Base-by-base conservation (phyloP, 2,797 vertebrate species). In the Centropyge bicolor region DNA sequence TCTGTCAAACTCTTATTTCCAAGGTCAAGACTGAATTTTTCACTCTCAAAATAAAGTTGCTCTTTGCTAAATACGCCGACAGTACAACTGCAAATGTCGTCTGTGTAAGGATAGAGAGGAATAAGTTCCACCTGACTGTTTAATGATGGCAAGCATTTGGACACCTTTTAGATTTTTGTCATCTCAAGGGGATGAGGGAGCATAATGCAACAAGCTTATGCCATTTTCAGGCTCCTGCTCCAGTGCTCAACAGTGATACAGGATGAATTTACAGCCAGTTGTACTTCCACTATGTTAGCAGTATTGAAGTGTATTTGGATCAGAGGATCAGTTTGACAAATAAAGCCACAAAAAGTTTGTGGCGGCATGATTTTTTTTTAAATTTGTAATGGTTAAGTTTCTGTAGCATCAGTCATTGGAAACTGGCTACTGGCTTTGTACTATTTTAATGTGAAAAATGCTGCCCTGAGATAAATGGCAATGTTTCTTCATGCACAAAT, bases 401-500 rank as follows among this genome's bases (percentile, higher is more conserved):
- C 4, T 4, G 27, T 31, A 31, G 27, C 27, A 31, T 31, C 27
- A 10, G 4, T 56, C 9, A 14, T 36, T 60, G n/a, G 40, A 60
- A 61, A 27, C 0, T 6, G 41, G 45, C 36, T 43, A 36, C 36
- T 2, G 22, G 16, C 16, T 46, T 65, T 57, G 16, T 48, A 52
- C 2, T 36, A 51, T 8, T 49, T 61, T 27, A 54, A 20, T 40
- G 0, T 14, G 8, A 56, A 9, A 13, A 65, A 16, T 36, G 35
- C 20, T 24, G 6, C 8, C 8, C 27, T 45, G 13, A 36, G 43
- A 64, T 38, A 24, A 65, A 66, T 46, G n/a, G 27, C 5, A 31
- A 17, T 36, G 41, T 48, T 65, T 36, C 40, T 36, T 76, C n/a
- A 55, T 35, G 38, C 40, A 61, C 31, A 63, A 75, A 48, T 13